Evolutionary conservation across 2,888 invertebrate species (phyloP).

Genomic region (Trissoscelio sp.): DNA sequence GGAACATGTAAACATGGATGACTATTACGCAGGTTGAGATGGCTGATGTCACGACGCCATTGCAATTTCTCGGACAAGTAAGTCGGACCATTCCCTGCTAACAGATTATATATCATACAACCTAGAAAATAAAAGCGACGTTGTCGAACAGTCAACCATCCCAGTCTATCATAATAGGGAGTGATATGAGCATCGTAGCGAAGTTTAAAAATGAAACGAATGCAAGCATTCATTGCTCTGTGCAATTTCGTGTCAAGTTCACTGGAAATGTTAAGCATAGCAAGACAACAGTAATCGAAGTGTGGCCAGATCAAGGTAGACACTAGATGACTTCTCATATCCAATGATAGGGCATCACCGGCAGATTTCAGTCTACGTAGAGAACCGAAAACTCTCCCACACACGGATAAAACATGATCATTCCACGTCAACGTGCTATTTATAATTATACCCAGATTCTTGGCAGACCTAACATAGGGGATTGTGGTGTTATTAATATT

Average conservation of each 20-base stretch:
- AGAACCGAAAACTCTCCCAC: slow-evolving; percentile 1
- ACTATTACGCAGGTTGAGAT: not conserved
- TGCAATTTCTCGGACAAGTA: not conserved
- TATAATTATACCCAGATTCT: no score
- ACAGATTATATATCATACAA: not conserved
- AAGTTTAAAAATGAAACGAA: slow-evolving; percentile 8
- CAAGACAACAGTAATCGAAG: slow-evolving; percentile 9
- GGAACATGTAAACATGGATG: not conserved
- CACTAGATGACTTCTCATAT: not conserved
- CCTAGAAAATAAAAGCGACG: slow-evolving; percentile 29
- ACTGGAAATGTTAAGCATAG: not conserved
- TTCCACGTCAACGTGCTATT: not conserved
- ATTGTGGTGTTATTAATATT: no score
- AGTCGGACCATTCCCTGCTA: not conserved
- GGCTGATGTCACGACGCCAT: not conserved
- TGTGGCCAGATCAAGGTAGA: not conserved
- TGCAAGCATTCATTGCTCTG: slow-evolving; percentile 8
- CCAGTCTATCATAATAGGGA: not conserved
- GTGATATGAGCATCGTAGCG: not conserved
- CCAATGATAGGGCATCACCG: not conserved
- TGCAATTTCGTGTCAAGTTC: slow-evolving; percentile 20
- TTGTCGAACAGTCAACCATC: slow-evolving; percentile 5
- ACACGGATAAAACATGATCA: not conserved
- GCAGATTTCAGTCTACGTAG: slow-evolving; percentile 1
- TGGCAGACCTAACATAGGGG: not conserved